Conservation (phyloP, 2,113 vertebrate genomes). For the zebrafish (Danio rerio) region GRCz12tu NC_133194.1:29137001-29137500, state of each 20-base stretch:
- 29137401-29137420: not conserved
- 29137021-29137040: slow-evolving; percentile 70
- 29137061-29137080: slow-evolving; percentile 75
- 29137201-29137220: slow-evolving; percentile 77
- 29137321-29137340: not conserved
- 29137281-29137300: slow-evolving; percentile 75
- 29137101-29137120: slow-evolving; percentile 72
- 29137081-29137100: slow-evolving; percentile 71
- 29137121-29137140: not conserved
- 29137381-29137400: not conserved
- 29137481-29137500: slow-evolving; percentile 72
- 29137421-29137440: not conserved
- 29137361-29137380: not conserved
- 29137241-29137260: slow-evolving; percentile 68
- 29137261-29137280: slow-evolving; percentile 71
- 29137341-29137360: not conserved
- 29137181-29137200: slow-evolving; percentile 73
- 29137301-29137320: not conserved
- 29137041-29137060: slow-evolving; percentile 76
- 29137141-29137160: slow-evolving; percentile 10
- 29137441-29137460: slow-evolving; percentile 70
- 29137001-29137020: slow-evolving; percentile 68
- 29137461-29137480: slow-evolving; percentile 57
- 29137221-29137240: slow-evolving; percentile 72
- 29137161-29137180: not conserved